A percentile compares a stretch with the other conserved stretches of the same genome.
These are phyloP conservation scores for Trachelus iudaicus DNA, from an alignment of 2,888 invertebrate species.

Conservation along the genomic window DNA sequence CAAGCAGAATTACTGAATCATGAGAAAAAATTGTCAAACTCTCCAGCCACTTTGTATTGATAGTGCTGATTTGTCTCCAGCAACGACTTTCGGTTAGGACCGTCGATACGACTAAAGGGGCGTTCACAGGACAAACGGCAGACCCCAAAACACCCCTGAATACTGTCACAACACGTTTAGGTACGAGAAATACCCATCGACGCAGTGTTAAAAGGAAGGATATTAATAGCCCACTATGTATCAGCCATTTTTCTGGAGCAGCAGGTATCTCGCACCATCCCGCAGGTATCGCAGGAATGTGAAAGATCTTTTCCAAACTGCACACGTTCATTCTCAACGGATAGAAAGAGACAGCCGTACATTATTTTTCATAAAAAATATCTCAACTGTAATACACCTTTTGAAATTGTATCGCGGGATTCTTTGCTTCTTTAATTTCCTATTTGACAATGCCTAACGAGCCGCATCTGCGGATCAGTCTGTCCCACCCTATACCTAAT, in stretches of 20 bases:
- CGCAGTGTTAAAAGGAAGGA: constrained; percentile 37
- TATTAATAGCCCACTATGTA: constrained; percentile 56
- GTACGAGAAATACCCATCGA: constrained; percentile 36
- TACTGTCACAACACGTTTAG: constrained; percentile 59
- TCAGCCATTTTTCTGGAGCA: constrained; percentile 37
- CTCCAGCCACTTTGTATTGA: constrained; percentile 37
- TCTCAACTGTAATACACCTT: not conserved
- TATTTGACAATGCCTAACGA: not conserved
- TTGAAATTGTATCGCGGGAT: not conserved
- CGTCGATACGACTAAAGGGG: constrained; percentile 19
- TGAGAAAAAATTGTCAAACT: not conserved
- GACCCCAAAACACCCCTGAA: constrained; percentile 56
- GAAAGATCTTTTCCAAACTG: not conserved
- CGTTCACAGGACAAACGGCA: constrained; percentile 35
- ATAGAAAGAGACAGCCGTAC: not conserved
- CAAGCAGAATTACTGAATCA: not conserved
- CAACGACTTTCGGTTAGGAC: constrained; percentile 30
- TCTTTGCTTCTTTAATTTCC: not conserved
- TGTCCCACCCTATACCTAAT: constrained; percentile 32
- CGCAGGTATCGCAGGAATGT: not conserved
- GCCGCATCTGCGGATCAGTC: not conserved
- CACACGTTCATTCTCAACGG: not conserved
- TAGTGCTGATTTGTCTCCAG: constrained; percentile 56
- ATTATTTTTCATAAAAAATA: not conserved
- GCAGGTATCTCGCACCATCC: constrained; percentile 37